Evolutionary conservation across 1,140 invertebrate genomes (phyloP).

Genomic region (Grapholita molesta): DNA sequence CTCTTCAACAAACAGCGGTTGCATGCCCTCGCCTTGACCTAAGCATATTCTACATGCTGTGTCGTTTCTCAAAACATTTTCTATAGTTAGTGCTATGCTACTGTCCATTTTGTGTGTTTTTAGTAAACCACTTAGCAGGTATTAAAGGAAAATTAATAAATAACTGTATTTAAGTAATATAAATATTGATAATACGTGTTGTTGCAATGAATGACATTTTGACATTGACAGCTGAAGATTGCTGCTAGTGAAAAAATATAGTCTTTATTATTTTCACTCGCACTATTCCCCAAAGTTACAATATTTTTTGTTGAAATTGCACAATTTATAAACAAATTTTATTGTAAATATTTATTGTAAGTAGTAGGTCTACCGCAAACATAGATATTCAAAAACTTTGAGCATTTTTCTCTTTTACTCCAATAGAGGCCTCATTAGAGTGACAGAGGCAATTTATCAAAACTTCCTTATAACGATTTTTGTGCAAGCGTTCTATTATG

Average conservation of each 20-base stretch:
- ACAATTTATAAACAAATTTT: not conserved
- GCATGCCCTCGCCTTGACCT: conserved; percentile 28
- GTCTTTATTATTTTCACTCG: too few species aligned
- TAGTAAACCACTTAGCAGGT: not conserved
- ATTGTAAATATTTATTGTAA: too few species aligned
- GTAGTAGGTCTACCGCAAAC: too few species aligned
- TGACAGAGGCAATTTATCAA: too few species aligned
- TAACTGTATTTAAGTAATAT: not conserved
- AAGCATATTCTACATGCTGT: conserved; percentile 42
- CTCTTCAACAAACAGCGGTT: conserved; percentile 28
- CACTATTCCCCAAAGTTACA: too few species aligned
- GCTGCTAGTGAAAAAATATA: not conserved
- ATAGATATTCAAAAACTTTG: too few species aligned
- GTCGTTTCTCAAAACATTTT: not conserved
- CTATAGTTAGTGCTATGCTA: not conserved
- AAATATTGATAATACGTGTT: not conserved
- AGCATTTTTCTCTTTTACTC: too few species aligned
- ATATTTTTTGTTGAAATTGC: too few species aligned
- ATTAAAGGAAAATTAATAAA: not conserved
- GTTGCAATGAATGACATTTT: not conserved
- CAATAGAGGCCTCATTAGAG: too few species aligned
- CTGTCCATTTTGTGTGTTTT: not conserved
- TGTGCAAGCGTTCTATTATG: not conserved
- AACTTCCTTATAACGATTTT: not conserved
- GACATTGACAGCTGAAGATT: not conserved